These are phyloP conservation scores for Thamnophis elegans DNA, from an alignment of 2,797 vertebrate genomes.

Conservation along the genomic window DNA sequence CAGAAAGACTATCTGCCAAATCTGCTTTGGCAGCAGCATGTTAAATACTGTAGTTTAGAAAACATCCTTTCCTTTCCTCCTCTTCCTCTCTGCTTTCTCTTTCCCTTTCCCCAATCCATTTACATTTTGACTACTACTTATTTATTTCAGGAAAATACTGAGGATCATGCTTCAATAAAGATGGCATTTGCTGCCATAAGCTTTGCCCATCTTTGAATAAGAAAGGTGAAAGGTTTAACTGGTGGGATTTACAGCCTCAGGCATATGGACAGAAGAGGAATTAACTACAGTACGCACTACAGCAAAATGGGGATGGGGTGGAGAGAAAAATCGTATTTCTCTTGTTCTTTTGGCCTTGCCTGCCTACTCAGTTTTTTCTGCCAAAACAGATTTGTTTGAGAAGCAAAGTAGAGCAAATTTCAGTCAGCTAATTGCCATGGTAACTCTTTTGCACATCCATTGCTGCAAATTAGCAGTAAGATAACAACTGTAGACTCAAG, in stretches of 20 bases:
- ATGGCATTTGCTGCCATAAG: slow-evolving; percentile 65
- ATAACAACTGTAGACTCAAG: slow-evolving; percentile 13
- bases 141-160: slow-evolving; percentile 63
- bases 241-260: slow-evolving; percentile 54
- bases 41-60: slow-evolving; percentile 1
- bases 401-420: slow-evolving; percentile 41
- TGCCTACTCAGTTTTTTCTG: slow-evolving; percentile 30
- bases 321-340: neutral
- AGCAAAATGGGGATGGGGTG: slow-evolving; percentile 19
- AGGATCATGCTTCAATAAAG: slow-evolving; percentile 68
- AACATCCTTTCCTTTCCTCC: neutral
- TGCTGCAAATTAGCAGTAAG: slow-evolving; percentile 34
- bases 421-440: slow-evolving; percentile 35
- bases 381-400: slow-evolving; percentile 47
- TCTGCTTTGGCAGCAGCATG: neutral
- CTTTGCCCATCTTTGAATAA: slow-evolving; percentile 61
- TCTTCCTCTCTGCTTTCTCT: slow-evolving; percentile 15
- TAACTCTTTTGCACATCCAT: slow-evolving; percentile 41
- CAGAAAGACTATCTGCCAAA: neutral
- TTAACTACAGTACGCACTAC: slow-evolving; percentile 39
- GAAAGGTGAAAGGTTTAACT: slow-evolving; percentile 63
- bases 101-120: slow-evolving; percentile 26
- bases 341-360: slow-evolving; percentile 3
- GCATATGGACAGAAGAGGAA: slow-evolving; percentile 41
- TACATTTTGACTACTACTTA: slow-evolving; percentile 68